Base-by-base conservation (phyloP, 2,797 vertebrate genomes). In the Aselliscus stoliczkanus region DNA sequence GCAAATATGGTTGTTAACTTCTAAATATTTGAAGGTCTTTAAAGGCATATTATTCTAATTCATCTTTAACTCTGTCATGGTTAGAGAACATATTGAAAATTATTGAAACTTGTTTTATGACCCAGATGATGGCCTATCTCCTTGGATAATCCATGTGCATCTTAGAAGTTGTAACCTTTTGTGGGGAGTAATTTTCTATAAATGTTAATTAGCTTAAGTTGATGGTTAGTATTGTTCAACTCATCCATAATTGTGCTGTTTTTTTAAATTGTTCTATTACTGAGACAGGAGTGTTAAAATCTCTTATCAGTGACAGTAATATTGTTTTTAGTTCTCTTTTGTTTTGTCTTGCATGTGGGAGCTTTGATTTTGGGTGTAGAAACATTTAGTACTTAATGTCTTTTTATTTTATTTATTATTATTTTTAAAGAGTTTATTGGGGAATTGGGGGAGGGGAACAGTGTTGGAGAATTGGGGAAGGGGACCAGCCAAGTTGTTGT, bases 181-280 rank as follows among this genome's bases (percentile, higher is more conserved):
- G 17, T 58, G 31, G 25, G 54, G 58, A 92, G 12, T 58, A 67
- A 94, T 88, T 69, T 77, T 34, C 47, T 90, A 47, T 65, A 44
- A 77, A 88, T 79, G 27, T 34, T 89, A 76, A 92, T 69, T 54
- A 82, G 31, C 17, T 94, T 62, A 70, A 67, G n/a, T 60, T 67
- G 81, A 77, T 76, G 29, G 52, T 18, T 29, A 34, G 12, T 67
- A 9, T 56, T 95, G 18, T 81, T 94, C 34, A 81, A 34, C 60
- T 84, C 75, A 83, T 62, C 42, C 17, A 37, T 47, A 94, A 82
- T 14, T 81, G 9, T 62, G 37, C 13, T 64, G 31, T 73, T 39
- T 54, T 87, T 96, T 92, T 52, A 70, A 72, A 95, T 83, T 83
- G 20, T 69, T 89, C 27, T 88, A n/a, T 50, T 92, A 44, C 31